phyloP scores from a whole-genome alignment of 1,140 invertebrate species.

The Babylonia areolata region DNA sequence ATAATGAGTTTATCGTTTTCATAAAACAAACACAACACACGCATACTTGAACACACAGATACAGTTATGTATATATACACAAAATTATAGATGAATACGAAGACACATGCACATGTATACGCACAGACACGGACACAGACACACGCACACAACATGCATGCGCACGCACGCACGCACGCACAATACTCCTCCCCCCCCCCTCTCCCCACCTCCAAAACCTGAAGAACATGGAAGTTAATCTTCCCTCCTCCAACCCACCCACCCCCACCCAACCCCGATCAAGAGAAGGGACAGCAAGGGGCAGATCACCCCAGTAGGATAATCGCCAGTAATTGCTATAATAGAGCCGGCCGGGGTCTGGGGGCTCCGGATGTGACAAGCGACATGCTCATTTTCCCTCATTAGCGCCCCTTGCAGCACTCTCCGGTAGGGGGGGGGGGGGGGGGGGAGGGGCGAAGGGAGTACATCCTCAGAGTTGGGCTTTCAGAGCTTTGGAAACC shows the following conservation, averaged over 20 bases:
- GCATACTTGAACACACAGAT: no score
- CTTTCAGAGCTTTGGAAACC: neutral
- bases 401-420: constrained; percentile 35
- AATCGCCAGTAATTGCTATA: constrained; percentile 41
- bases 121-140: no score
- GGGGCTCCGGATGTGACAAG: constrained; percentile 22
- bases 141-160: no score
- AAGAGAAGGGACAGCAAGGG: constrained; percentile 29
- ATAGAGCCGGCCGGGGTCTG: constrained; percentile 9
- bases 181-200: no score
- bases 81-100: no score
- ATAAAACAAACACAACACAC: no score
- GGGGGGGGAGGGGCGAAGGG: neutral
- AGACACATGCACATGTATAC: no score
- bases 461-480: neutral
- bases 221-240: constrained; percentile 18
- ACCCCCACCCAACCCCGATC: neutral
- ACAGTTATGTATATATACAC: no score
- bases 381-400: constrained; percentile 35
- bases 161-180: no score
- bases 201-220: no score
- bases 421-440: neutral
- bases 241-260: neutral
- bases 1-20: no score
- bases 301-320: constrained; percentile 17